These are phyloP conservation scores for Percina caprodes DNA, from an alignment of 2,113 vertebrate genomes.

Conservation along the genomic window DNA sequence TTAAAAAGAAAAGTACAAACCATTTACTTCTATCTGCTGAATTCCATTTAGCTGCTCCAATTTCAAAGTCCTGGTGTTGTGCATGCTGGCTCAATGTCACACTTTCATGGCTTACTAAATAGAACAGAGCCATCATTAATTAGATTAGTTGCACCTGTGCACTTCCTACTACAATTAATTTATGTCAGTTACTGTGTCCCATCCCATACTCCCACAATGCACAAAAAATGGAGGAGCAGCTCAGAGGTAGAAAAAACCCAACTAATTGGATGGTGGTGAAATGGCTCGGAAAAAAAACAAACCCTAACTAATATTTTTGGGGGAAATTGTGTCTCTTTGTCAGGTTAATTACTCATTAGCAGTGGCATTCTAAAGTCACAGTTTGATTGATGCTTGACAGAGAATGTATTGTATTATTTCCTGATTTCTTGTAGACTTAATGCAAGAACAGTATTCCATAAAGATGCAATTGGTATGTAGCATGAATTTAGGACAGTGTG, in stretches of 20 bases:
- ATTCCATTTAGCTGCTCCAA: background rate
- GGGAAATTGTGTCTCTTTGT: background rate
- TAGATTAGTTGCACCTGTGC: background rate
- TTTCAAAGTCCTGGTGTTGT: background rate
- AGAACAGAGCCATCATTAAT: background rate
- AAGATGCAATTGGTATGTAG: background rate
- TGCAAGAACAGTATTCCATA: background rate
- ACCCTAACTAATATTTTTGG: background rate
- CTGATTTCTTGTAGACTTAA: background rate
- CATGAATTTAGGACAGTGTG: background rate
- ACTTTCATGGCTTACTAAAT: background rate
- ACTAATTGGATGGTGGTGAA: conserved; percentile 7
- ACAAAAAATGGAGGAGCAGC: background rate
- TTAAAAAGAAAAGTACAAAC: too few species aligned
- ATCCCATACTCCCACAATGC: background rate
- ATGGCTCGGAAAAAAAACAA: background rate
- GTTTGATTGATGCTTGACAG: background rate
- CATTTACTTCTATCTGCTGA: too few species aligned
- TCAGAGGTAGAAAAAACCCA: background rate
- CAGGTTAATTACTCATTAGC: background rate
- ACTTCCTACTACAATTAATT: background rate
- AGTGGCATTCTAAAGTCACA: background rate
- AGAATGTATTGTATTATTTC: background rate
- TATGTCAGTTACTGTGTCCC: background rate
- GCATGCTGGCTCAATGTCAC: background rate